Evolutionary conservation across 2,888 invertebrate genomes (phyloP), one percentile per base, ranked within the genome.

Genomic region (Chrysopilus asiliformis): DNA sequence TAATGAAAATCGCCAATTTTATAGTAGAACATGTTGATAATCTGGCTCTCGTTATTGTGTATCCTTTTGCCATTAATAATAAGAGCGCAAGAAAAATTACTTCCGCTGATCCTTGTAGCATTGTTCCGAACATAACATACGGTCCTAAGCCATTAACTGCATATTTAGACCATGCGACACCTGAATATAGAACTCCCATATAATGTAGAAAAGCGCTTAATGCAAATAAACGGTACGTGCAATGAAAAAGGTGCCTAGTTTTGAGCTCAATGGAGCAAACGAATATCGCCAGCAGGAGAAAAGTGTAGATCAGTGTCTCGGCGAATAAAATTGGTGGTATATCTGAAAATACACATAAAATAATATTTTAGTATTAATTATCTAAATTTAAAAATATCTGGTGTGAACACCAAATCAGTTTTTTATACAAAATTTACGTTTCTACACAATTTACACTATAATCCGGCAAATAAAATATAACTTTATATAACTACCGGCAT

Each of bases 171-270:
- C 80, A 83, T 7, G 79, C 76, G 28, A 83, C 62, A 32, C 73
- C 73, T 45, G 79, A 71, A 18, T 82, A 57, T 28, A 81, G 55
- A 1, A 89, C 70, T 2, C 83, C 83, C 4, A 71, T 50, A 44
- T 79, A 71, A 55, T 90, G 85, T 16, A 77, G 62, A 19, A 73
- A 60, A 8, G 82, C 67, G 1, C 89, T 84, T 3, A 71, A 50
- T 24, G 85, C 69, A 55, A 81, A 93, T 51, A 93, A 60, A 55
- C 89, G 87, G 65, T 89, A 93, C 0, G 91, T 90, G 2, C 83
- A 71, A 57, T 93, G 91, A 25, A 90, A 69, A 1, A 93, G 65
- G 52, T 89, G 84, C 3, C 87, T 69, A 1, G 79, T 71, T 51
- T 78, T 78, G 5, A 91, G 61, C 53, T 85, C 79, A 22, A 80